Conservation (phyloP, 2,113 vertebrate species). For the Puma concolor region DNA sequence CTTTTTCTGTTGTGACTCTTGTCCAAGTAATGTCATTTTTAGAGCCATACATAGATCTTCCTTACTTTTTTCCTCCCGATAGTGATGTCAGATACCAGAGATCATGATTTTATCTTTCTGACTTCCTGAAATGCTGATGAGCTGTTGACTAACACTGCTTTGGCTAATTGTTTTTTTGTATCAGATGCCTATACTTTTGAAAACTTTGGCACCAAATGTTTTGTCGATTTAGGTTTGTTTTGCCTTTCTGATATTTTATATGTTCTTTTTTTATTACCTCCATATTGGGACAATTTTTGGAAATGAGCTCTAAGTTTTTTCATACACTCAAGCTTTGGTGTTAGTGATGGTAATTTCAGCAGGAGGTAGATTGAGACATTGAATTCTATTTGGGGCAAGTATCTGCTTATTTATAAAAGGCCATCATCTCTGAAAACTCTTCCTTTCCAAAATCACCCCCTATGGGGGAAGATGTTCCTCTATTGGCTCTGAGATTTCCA, state of each 20-base stretch:
- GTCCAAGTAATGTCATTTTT: not conserved
- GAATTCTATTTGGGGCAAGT: not conserved
- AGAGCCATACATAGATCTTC: not conserved
- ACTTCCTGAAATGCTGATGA: not conserved
- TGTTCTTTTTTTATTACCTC: not conserved
- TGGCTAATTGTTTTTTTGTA: not conserved
- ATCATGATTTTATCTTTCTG: conserved; percentile 2
- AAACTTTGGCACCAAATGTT: not conserved
- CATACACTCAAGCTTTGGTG: not conserved
- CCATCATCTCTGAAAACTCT: not conserved
- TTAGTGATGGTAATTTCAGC: not conserved
- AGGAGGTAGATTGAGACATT: not conserved
- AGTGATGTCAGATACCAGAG: not conserved
- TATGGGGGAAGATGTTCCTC: not conserved
- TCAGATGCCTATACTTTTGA: not conserved
- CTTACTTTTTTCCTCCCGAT: not conserved
- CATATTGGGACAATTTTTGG: not conserved
- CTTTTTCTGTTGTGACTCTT: not conserved
- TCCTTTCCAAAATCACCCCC: not conserved
- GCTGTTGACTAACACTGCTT: not conserved
- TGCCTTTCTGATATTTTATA: not conserved
- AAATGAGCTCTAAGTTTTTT: not conserved
- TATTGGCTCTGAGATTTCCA: not conserved
- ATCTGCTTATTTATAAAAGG: not conserved
- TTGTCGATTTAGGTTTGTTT: conserved; percentile 23